These are phyloP conservation scores for Patagioenas fasciata DNA, from an alignment of 2,113 vertebrate genomes.

Conservation along the genomic window DNA sequence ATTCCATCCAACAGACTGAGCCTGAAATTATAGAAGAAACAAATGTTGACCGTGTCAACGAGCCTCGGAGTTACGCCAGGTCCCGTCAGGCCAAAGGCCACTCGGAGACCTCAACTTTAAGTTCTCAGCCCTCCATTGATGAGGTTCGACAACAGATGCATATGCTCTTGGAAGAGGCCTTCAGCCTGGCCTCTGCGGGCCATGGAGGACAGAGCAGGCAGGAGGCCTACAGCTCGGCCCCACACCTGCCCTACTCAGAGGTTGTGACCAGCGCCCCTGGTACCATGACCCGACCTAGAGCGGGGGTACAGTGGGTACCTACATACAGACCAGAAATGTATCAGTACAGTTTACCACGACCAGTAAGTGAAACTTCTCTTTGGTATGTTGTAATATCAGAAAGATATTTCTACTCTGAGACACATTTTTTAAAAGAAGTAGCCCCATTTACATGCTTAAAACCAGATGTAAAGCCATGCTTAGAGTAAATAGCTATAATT, in stretches of 20 bases:
- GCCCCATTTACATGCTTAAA: neutral
- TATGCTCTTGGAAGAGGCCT: slow-evolving; percentile 95
- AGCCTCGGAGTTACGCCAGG: slow-evolving; percentile 81
- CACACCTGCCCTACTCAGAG: slow-evolving; percentile 89
- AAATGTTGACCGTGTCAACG: slow-evolving; percentile 87
- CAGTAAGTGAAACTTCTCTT: slow-evolving; percentile 78
- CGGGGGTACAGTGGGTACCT: slow-evolving; percentile 93
- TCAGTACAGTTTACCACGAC: slow-evolving; percentile 94
- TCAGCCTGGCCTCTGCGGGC: slow-evolving; percentile 94
- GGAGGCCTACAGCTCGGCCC: slow-evolving; percentile 82
- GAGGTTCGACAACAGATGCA: slow-evolving; percentile 99
- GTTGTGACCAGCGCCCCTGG: slow-evolving; percentile 94
- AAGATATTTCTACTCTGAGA: neutral
- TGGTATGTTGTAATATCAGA: neutral
- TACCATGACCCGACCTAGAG: slow-evolving; percentile 85
- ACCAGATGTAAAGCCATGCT: neutral
- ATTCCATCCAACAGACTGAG: slow-evolving; percentile 84
- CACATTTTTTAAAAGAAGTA: neutral
- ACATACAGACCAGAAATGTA: slow-evolving; percentile 91
- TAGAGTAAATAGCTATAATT: neutral
- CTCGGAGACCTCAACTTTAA: slow-evolving; percentile 96
- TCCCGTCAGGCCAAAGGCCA: slow-evolving; percentile 90
- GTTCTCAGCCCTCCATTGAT: slow-evolving; percentile 98
- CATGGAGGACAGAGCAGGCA: slow-evolving; percentile 86
- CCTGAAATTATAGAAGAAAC: slow-evolving; percentile 97